These are phyloP conservation scores for Mesocricetus auratus DNA, from an alignment of 2,113 vertebrate species.

Conservation along the genomic window DNA sequence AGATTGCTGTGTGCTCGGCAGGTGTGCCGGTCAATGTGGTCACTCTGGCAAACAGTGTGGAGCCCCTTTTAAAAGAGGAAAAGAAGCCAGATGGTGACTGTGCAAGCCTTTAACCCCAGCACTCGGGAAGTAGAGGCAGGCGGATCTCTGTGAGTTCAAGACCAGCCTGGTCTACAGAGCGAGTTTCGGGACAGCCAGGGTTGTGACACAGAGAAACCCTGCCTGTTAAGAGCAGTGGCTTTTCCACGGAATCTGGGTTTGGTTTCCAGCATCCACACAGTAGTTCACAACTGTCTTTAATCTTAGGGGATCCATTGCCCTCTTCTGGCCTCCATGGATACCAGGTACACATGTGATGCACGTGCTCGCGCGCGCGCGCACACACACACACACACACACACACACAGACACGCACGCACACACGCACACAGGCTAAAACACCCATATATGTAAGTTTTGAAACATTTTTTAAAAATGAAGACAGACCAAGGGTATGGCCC, in stretches of 20 bases:
- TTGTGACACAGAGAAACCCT: background rate
- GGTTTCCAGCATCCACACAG: background rate
- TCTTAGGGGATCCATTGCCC: background rate
- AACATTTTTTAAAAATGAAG: background rate
- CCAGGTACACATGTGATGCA: background rate
- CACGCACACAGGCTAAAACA: background rate
- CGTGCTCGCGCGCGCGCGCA: too few species aligned
- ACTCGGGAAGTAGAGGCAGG: background rate
- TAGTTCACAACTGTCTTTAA: background rate
- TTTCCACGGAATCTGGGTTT: too few species aligned
- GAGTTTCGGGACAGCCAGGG: background rate
- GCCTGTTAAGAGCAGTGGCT: background rate
- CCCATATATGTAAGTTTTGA: background rate
- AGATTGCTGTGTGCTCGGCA: too few species aligned
- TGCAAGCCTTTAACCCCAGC: background rate
- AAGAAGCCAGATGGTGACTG: fast-evolving
- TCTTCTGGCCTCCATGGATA: background rate
- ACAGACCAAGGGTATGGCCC: background rate
- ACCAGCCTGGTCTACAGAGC: background rate
- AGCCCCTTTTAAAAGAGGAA: background rate
- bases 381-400: too few species aligned
- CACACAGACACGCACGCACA: background rate
- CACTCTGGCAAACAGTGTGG: background rate
- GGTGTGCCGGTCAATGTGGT: background rate
- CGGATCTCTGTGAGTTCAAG: background rate